Evolutionary conservation across 2,113 vertebrate species (phyloP).

Genomic region (Entelurus aequoreus): DNA sequence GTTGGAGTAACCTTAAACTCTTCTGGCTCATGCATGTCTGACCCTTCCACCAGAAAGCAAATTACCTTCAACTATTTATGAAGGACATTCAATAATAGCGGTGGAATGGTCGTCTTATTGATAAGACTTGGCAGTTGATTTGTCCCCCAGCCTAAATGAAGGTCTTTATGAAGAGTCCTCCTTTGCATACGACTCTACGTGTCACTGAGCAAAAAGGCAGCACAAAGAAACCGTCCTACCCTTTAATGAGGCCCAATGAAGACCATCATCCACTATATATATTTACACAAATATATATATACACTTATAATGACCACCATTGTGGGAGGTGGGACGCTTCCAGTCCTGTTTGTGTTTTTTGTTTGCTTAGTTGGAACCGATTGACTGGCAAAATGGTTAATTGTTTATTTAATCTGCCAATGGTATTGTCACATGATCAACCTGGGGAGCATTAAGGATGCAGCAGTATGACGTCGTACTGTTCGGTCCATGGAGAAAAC

Average conservation of each 20-base stretch:
- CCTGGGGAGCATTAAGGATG: too few species aligned
- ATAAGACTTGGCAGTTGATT: conserved; percentile 49
- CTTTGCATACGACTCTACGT: conserved; percentile 47
- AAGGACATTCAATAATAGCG: conserved; percentile 46
- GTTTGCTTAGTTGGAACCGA: too few species aligned
- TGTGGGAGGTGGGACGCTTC: background rate
- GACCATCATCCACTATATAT: conserved; percentile 44
- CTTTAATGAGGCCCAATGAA: conserved; percentile 59
- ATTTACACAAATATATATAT: conserved; percentile 37
- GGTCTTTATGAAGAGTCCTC: conserved; percentile 44
- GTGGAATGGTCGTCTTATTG: conserved; percentile 44
- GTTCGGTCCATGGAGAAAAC: too few species aligned
- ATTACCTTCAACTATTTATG: conserved; percentile 38
- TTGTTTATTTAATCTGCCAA: too few species aligned
- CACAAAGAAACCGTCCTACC: conserved; percentile 31
- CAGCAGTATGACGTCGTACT: too few species aligned
- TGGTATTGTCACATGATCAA: too few species aligned
- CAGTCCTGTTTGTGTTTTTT: background rate
- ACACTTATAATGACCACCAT: conserved; percentile 42
- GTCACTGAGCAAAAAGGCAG: conserved; percentile 52
- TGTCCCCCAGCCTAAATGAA: conserved; percentile 42
- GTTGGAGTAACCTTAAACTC: conserved; percentile 52
- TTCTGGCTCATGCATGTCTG: conserved; percentile 45
- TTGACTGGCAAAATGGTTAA: too few species aligned
- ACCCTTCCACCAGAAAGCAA: conserved; percentile 37